Evolutionary conservation across 2,888 invertebrate species (phyloP).

Genomic region (Patella caerulea): DNA sequence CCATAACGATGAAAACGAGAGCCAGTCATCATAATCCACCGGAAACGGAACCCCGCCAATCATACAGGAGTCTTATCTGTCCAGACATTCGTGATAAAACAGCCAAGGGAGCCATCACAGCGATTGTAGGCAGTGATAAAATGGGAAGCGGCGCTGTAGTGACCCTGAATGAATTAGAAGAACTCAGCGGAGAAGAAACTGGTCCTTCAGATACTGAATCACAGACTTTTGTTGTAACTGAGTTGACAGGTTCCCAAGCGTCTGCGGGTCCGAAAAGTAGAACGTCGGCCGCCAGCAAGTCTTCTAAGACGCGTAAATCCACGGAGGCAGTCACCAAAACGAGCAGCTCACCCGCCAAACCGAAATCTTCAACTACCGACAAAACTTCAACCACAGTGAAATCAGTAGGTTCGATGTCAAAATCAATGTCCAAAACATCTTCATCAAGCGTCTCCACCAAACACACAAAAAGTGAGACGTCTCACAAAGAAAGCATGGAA

Average conservation of each 20-base stretch:
- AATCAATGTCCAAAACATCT: too few relatives aligned
- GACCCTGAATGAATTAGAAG: neutral
- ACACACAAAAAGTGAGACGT: too few relatives aligned
- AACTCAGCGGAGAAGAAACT: neutral
- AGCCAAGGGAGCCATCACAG: neutral
- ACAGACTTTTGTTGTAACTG: neutral
- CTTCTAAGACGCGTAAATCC: neutral
- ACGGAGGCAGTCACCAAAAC: neutral
- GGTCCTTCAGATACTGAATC: neutral
- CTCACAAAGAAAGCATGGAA: too few relatives aligned
- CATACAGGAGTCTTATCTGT: neutral
- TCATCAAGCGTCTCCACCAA: too few relatives aligned
- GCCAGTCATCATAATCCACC: neutral
- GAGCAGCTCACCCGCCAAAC: neutral
- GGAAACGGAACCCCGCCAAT: neutral
- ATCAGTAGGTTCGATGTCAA: too few relatives aligned
- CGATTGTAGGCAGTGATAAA: neutral
- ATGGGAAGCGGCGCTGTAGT: neutral
- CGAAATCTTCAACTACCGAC: too few relatives aligned
- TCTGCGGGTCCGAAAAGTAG: too few relatives aligned
- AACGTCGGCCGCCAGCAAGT: too few relatives aligned
- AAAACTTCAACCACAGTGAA: too few relatives aligned
- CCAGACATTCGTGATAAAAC: neutral
- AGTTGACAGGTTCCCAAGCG: too few relatives aligned
- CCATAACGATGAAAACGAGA: neutral